These are phyloP conservation scores for Pseudochaenichthys georgianus DNA, from an alignment of 2,797 vertebrate species.

Conservation along the genomic window DNA sequence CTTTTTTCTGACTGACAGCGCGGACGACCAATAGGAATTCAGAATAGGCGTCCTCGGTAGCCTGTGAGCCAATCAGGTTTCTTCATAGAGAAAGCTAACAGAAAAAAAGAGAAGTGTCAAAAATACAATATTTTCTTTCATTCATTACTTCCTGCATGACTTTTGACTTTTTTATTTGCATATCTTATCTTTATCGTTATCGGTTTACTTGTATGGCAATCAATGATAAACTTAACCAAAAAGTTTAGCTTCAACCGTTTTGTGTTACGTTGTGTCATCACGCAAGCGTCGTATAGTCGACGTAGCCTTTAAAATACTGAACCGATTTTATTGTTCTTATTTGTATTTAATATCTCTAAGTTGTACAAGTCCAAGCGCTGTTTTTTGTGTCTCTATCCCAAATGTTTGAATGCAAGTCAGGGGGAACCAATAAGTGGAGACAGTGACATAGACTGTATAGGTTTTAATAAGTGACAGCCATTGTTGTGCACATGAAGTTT, in stretches of 20 bases:
- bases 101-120: background rate
- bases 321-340: background rate
- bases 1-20: slow-evolving; percentile 15
- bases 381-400: background rate
- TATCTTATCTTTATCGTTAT: fast-evolving
- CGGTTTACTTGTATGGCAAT: too few species aligned
- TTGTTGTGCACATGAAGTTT: too few species aligned
- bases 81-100: background rate
- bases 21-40: slow-evolving; percentile 3
- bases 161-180: fast-evolving
- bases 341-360: background rate
- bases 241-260: slow-evolving; percentile 11
- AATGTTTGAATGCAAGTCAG: background rate
- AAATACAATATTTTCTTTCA: background rate
- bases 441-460: too few species aligned
- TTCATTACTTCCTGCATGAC: background rate
- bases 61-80: slow-evolving; percentile 36
- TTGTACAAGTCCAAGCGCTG: background rate
- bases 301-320: background rate
- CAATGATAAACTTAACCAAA: background rate
- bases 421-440: too few species aligned
- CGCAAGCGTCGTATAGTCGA: slow-evolving; percentile 6
- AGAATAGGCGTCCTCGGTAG: fast-evolving
- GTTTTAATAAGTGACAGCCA: too few species aligned
- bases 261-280: slow-evolving; percentile 14